A percentile compares a stretch with the other conserved stretches of the same genome.
These are phyloP conservation scores for Chrosomus eos DNA, from an alignment of 2,797 vertebrate genomes.

Conservation along the genomic window DNA sequence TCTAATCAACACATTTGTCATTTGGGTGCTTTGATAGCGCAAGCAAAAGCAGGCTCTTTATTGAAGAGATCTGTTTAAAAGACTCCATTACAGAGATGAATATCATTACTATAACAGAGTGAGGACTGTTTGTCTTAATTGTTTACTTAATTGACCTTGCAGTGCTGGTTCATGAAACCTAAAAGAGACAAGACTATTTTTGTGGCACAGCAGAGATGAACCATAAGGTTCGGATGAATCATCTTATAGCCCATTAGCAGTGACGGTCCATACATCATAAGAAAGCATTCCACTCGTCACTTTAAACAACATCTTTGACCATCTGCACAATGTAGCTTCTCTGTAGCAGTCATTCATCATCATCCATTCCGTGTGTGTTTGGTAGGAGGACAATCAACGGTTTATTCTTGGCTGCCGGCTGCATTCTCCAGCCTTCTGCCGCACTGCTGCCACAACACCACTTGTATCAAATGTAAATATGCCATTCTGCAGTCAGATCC, in stretches of 20 bases:
- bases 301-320: constrained; percentile 27
- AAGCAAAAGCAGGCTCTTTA: constrained; percentile 27
- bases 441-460: constrained; percentile 66
- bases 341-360: constrained; percentile 35
- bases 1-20: constrained; percentile 19
- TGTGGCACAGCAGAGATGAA: constrained; percentile 11
- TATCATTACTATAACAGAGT: constrained; percentile 40
- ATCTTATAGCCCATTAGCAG: constrained; percentile 29
- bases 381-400: constrained; percentile 35
- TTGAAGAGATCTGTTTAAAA: constrained; percentile 35
- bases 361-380: background rate
- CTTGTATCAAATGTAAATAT: constrained; percentile 70
- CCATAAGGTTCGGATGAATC: constrained; percentile 28
- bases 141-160: constrained; percentile 48
- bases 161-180: constrained; percentile 42
- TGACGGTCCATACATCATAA: constrained; percentile 23
- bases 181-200: constrained; percentile 17
- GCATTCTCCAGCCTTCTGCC: constrained; percentile 52
- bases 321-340: constrained; percentile 1
- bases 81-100: constrained; percentile 31
- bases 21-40: constrained; percentile 29
- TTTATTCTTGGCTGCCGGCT: constrained; percentile 47
- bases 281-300: constrained; percentile 1
- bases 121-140: constrained; percentile 39
- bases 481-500: constrained; percentile 50